Conservation (phyloP, 2,888 invertebrate species). For the Agonopterix alstromeriana region DNA sequence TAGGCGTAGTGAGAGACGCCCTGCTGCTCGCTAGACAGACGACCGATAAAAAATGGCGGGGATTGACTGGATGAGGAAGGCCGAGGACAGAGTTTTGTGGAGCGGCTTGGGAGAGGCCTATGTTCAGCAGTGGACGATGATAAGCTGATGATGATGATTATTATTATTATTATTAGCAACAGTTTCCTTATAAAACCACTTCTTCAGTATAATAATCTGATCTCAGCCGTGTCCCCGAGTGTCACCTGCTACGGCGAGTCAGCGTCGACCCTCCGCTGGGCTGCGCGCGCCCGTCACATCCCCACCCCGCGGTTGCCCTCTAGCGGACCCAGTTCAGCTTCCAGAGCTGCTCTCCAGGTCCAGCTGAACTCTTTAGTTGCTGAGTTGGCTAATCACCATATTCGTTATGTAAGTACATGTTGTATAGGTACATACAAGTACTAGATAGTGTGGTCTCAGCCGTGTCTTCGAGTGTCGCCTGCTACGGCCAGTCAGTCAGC, state of each 20-base stretch:
- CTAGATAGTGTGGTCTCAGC: slow-evolving; percentile 61
- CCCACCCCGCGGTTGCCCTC: slow-evolving; percentile 28
- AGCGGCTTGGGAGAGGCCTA: no score
- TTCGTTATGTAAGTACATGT: slow-evolving; percentile 42
- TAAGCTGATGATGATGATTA: no score
- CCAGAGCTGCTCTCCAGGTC: slow-evolving; percentile 41
- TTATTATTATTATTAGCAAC: no score
- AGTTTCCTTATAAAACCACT: background rate
- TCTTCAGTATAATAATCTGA: background rate
- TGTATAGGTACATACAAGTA: no score
- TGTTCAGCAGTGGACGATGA: no score
- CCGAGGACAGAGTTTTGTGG: no score
- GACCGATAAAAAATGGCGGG: no score
- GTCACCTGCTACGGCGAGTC: slow-evolving; percentile 87
- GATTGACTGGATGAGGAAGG: no score
- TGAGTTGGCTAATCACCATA: slow-evolving; percentile 51
- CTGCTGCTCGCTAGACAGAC: no score
- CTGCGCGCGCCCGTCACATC: slow-evolving; percentile 84
- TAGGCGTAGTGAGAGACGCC: no score
- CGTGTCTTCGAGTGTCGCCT: slow-evolving; percentile 84
- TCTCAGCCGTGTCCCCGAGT: slow-evolving; percentile 85
- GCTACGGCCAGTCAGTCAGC: slow-evolving; percentile 89
- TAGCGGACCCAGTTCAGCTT: slow-evolving; percentile 16
- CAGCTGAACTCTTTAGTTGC: slow-evolving; percentile 56
- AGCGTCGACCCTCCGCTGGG: slow-evolving; percentile 88